Evolutionary conservation across 2,888 invertebrate species (phyloP), one percentile per base, ranked within the genome.

Genomic region (Callyntrura sp.): DNA sequence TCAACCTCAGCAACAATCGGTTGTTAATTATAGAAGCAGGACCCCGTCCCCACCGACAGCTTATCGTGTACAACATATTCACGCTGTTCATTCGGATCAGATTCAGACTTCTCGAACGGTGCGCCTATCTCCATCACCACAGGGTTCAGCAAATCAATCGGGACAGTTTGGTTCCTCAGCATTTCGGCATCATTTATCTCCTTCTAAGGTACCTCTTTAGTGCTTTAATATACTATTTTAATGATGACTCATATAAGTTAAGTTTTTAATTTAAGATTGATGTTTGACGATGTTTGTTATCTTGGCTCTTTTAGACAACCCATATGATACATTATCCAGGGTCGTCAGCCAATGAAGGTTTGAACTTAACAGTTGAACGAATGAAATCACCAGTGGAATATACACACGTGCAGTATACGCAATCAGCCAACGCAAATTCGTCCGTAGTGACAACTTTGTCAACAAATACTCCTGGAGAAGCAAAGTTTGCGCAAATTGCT

Each of bases 401-500:
- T 86, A 83, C 85, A 48, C n/a, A n/a, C n/a, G n/a, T n/a, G n/a
- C 81, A 65, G 55, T 91, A 90, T 60, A 45, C 90, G 1, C 88
- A 88, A 28, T 48, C 86, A 17, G 43, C 81, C 45, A 57, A 20
- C 57, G 35, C 45, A 20, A 55, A 45, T 60, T 68, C 87, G 20
- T 70, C 90, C 20, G 60, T 65, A 4, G 51, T 81, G 23, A 28
- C 85, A 45, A 35, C 90, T 23, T 11, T 70, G 43, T 76, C 91
- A 55, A 51, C 48, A 8, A 86, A 88, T 25, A 93, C 93, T 14
- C 92, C 92, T 14, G 93, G 91, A 43, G 93, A 93, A 73, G 92
- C 91, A 0, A 92, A 91, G 23, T 93, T 92, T 88, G 93, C 93
- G 20, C 92, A 93, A 85, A 93, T 93, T 70, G 93, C 93, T 45